Base-by-base conservation (phyloP, 2,888 invertebrate genomes). In the Ditula angustiorana region DNA sequence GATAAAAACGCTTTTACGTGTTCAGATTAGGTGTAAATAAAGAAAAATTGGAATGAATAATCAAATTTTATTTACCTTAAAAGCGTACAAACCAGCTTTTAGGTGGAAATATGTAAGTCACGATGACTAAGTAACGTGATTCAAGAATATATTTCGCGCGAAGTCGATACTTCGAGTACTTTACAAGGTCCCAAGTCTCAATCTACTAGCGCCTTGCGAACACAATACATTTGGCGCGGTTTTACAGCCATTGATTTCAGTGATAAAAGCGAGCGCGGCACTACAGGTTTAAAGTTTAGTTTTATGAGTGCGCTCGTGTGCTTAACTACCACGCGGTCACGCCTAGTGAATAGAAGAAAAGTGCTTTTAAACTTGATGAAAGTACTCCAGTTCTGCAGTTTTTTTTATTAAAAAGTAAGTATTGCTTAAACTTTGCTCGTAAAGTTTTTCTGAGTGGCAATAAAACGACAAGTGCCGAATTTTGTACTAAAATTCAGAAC, bases 301-400 rank as follows among this genome's bases (percentile, higher is more conserved):
- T 41, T 64, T 58, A 63, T 58, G 35, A 26, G 26, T 64, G 30
- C 63, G 62, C 64, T 66, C 66, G 67, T 62, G 67, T 62, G 66
- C 10, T 10, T 19, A 8, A 5, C 41, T n/a, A n/a, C n/a, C n/a
- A n/a, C 19, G n/a, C 33, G 37, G 69, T 68, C 64, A 68, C 65
- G 68, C 65, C 53, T 44, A 61, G 50, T 66, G 66, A 65, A 62
- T 67, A 63, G 63, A 66, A 61, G 67, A 67, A 74, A 67, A 68
- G 61, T 67, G 68, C 69, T 73, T 69, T 73, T 72, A 70, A 69
- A 67, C 61, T 35, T 64, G 62, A 71, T 68, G 63, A 59, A 69
- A 72, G 8, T 53, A 69, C 66, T 67, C 50, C 52, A 57, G 62
- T 59, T 67, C 47, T 59, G 65, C 63, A 66, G 69, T 70, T 64